Conservation (phyloP, 2,797 vertebrate species). For the Chelonia mydas region DNA sequence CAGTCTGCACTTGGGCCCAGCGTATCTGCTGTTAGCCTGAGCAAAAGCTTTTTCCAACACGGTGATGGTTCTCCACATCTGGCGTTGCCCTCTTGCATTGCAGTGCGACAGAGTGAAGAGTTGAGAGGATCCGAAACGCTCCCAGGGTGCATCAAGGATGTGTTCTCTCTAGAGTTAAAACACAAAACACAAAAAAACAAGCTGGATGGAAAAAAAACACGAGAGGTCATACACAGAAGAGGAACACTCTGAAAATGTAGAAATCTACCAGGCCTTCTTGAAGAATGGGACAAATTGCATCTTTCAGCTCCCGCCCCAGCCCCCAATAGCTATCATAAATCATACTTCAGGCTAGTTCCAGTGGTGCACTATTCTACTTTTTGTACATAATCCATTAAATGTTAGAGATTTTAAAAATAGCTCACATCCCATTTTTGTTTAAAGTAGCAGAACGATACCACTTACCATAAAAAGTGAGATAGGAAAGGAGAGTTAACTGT, state of each 20-base stretch:
- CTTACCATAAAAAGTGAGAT: background rate
- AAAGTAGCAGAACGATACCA: background rate
- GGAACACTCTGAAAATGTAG: background rate
- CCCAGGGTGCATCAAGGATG: background rate
- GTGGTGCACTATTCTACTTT: background rate
- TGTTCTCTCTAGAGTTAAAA: background rate
- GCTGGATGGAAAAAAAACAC: background rate
- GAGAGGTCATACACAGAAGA: background rate
- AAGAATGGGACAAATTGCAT: background rate
- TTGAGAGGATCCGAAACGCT: background rate
- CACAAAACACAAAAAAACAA: background rate
- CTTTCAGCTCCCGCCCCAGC: background rate
- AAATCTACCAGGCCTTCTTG: background rate
- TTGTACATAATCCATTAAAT: background rate
- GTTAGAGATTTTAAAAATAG: background rate
- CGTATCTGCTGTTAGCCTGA: background rate
- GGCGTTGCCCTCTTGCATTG: background rate
- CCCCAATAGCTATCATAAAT: background rate
- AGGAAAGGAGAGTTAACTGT: background rate
- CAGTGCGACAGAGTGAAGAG: background rate
- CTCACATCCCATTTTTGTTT: background rate
- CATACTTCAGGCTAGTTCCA: background rate
- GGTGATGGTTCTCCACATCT: background rate
- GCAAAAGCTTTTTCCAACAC: background rate
- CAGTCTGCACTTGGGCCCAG: no score